phyloP scores from a whole-genome alignment of 2,113 vertebrate species.

The Damaliscus lunatus region DNA sequence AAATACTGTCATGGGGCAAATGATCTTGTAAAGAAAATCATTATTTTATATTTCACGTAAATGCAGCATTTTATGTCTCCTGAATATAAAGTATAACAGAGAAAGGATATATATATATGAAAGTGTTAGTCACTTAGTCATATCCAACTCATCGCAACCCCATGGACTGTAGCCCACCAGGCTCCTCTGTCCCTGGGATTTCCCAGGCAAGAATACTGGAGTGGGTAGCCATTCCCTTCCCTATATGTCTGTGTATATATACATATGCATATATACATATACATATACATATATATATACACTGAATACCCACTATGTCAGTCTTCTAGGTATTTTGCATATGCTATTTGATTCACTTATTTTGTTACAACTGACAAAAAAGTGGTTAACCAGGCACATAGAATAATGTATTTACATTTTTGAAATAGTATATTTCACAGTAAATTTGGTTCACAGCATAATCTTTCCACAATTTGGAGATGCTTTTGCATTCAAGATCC shows the following conservation, averaged over 20 bases:
- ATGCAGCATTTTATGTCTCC: not conserved
- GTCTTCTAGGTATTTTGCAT: not conserved
- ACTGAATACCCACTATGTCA: not conserved
- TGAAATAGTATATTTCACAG: not conserved
- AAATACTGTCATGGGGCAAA: not conserved
- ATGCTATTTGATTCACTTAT: not conserved
- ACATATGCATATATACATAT: not conserved
- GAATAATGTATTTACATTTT: not conserved
- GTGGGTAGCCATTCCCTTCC: not conserved
- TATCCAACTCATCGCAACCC: fast-evolving
- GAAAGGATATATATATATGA: not conserved
- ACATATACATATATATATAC: not conserved
- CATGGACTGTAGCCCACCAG: not conserved
- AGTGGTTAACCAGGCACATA: not conserved
- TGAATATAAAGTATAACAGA: not conserved
- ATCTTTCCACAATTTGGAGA: not conserved
- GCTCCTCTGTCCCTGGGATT: not conserved
- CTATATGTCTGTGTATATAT: not conserved
- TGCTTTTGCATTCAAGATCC: not conserved
- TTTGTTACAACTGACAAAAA: not conserved
- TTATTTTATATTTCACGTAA: constrained; percentile 7
- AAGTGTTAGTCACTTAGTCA: not conserved
- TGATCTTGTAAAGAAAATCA: not conserved
- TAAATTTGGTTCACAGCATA: not conserved
- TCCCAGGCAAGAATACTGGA: not conserved